A percentile compares a stretch with the other conserved stretches of the same genome.
Evolutionary conservation across 1,140 invertebrate species (phyloP).

Genomic region (Lamellibrachia luymesi): DNA sequence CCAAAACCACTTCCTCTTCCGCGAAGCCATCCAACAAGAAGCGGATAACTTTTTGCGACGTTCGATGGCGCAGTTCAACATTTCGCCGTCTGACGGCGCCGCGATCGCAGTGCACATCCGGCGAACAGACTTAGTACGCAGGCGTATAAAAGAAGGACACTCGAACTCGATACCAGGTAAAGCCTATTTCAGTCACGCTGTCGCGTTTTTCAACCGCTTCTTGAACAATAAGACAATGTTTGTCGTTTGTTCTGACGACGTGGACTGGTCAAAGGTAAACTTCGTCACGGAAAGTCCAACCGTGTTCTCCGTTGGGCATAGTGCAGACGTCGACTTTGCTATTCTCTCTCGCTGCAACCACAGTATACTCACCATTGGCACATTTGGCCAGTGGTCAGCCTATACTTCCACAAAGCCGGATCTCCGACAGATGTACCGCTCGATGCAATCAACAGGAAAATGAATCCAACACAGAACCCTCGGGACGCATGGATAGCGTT

Average conservation of each 20-base stretch:
- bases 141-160: not conserved
- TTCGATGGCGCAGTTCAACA: not conserved
- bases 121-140: slow-evolving; percentile 12
- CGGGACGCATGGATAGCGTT: not conserved
- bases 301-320: not conserved
- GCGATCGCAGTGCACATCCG: slow-evolving; percentile 23
- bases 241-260: slow-evolving; percentile 21
- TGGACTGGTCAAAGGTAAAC: slow-evolving; percentile 17
- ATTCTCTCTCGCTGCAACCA: slow-evolving; percentile 59
- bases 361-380: slow-evolving; percentile 32
- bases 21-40: not conserved
- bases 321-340: slow-evolving; percentile 61
- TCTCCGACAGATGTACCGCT: not conserved
- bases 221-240: not conserved
- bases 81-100: not conserved
- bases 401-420: slow-evolving; percentile 23
- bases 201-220: slow-evolving; percentile 16
- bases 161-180: not conserved
- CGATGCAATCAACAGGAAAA: not conserved
- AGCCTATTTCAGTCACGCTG: slow-evolving; percentile 14
- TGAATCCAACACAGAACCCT: not conserved
- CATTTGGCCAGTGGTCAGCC: slow-evolving; percentile 36
- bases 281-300: not conserved
- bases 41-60: slow-evolving; percentile 9
- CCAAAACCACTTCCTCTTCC: slow-evolving; percentile 14